Evolutionary conservation across 1,140 invertebrate species (phyloP).

Genomic region (Eurosta solidaginis): DNA sequence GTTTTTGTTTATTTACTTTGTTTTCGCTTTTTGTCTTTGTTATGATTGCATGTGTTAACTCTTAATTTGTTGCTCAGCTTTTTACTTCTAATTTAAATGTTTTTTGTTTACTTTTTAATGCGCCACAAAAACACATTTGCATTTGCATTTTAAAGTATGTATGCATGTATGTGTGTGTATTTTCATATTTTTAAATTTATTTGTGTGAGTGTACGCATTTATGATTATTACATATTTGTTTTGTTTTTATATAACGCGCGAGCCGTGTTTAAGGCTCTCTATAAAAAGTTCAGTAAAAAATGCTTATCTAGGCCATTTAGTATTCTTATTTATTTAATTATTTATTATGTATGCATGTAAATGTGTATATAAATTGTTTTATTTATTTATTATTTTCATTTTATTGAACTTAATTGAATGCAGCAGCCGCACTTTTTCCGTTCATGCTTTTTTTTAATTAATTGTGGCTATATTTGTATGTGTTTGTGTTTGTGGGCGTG

Average conservation of each 20-base stretch:
- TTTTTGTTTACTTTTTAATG: not conserved
- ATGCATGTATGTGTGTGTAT: not conserved
- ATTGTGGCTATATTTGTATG: conserved; percentile 1
- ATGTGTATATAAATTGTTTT: conserved; percentile 42
- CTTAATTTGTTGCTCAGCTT: conserved; percentile 24
- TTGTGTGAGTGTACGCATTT: not conserved
- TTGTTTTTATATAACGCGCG: not conserved
- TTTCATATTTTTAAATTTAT: not conserved
- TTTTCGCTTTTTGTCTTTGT: not conserved
- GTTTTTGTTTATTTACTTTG: not conserved
- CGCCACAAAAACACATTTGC: not conserved
- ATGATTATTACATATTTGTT: too few relatives aligned
- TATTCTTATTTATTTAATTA: conserved; percentile 46
- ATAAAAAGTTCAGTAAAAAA: conserved; percentile 58
- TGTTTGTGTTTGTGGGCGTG: not conserved
- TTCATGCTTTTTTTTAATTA: not conserved
- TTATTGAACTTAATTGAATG: conserved; percentile 1
- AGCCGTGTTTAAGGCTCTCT: not conserved
- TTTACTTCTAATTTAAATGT: not conserved
- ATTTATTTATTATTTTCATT: conserved; percentile 12
- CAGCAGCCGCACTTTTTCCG: not conserved
- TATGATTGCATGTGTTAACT: conserved; percentile 24
- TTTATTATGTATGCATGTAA: too few relatives aligned
- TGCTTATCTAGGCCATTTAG: conserved; percentile 55
- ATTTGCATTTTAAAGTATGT: not conserved